Evolutionary conservation across 1,140 invertebrate species (phyloP).

Genomic region (Sesamia nonagrioides): DNA sequence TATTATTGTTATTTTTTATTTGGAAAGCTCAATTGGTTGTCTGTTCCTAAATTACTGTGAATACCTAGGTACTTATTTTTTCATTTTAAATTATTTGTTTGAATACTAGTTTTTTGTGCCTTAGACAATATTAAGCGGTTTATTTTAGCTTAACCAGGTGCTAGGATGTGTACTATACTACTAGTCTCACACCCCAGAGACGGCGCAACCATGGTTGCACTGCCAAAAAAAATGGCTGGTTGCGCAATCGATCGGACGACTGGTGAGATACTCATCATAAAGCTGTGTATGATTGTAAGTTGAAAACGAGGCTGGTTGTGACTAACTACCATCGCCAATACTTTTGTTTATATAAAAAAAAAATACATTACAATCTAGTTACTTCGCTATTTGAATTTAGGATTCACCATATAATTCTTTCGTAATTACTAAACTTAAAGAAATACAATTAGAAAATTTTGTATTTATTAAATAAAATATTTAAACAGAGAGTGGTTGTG

Average conservation of each 20-base stretch:
- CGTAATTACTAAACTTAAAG: not conserved
- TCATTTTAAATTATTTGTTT: constrained; percentile 36
- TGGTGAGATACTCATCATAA: too few relatives aligned
- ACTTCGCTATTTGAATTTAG: not conserved
- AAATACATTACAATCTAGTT: not conserved
- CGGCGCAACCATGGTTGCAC: too few relatives aligned
- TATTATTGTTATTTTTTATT: too few relatives aligned
- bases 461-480: constrained; percentile 29
- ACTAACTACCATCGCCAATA: too few relatives aligned
- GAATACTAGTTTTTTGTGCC: not conserved
- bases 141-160: constrained; percentile 23
- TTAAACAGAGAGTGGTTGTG: not conserved
- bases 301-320: not conserved
- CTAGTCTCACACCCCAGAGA: too few relatives aligned
- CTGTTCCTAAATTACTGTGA: constrained; percentile 40
- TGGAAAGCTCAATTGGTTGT: constrained; percentile 10
- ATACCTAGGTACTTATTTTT: constrained; percentile 37
- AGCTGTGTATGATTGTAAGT: too few relatives aligned
- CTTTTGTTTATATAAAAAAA: too few relatives aligned
- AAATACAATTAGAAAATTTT: not conserved
- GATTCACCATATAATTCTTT: not conserved
- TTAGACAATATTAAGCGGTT: not conserved
- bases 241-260: too few relatives aligned
- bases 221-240: too few relatives aligned
- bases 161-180: not conserved